Conservation (phyloP, 1,140 invertebrate genomes). For the Gonioctena quinquepunctata region DNA sequence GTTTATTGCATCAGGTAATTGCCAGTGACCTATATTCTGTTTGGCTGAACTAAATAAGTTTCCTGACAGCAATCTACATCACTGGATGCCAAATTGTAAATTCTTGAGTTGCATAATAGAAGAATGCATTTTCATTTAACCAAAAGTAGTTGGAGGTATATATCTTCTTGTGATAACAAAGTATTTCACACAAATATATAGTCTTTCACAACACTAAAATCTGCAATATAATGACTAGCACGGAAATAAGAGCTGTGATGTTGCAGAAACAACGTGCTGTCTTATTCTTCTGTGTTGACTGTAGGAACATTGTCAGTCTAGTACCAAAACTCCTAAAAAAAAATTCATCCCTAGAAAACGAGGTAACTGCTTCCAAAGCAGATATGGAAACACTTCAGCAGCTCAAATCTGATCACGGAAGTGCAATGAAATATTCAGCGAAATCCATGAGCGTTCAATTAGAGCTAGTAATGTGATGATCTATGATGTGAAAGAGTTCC, state of each 20-base stretch:
- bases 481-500: neutral
- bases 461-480: neutral
- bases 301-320: neutral
- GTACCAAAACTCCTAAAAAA: neutral
- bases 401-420: neutral
- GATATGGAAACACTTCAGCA: neutral
- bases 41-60: too few relatives aligned
- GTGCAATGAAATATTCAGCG: neutral
- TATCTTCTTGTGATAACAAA: too few relatives aligned
- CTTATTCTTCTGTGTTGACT: neutral
- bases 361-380: neutral
- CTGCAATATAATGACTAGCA: too few relatives aligned
- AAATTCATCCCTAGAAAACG: neutral
- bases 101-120: too few relatives aligned
- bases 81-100: too few relatives aligned
- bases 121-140: too few relatives aligned
- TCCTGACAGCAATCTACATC: too few relatives aligned
- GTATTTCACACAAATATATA: too few relatives aligned
- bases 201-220: too few relatives aligned
- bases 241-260: neutral
- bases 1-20: too few relatives aligned
- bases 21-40: too few relatives aligned
- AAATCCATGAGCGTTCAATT: neutral
- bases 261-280: conserved; percentile 1
- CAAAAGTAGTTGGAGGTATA: too few relatives aligned